phyloP scores from a whole-genome alignment of 1,140 invertebrate species.

The Sarcophaga bullata region DNA sequence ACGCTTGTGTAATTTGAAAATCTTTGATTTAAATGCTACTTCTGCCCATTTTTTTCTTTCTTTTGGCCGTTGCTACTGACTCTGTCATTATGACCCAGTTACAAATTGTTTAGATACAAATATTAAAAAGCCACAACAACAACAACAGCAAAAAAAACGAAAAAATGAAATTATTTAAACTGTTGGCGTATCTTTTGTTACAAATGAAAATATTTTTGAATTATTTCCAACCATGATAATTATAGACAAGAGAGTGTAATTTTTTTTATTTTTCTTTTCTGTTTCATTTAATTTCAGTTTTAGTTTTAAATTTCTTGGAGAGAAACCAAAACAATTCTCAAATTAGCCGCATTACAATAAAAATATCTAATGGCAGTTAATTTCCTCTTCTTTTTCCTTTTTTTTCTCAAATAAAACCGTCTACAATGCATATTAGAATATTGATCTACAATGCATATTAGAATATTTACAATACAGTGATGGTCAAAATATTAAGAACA shows the following conservation, averaged over 20 bases:
- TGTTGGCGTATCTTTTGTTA: not conserved
- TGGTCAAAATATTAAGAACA: not conserved
- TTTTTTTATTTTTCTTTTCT: not conserved
- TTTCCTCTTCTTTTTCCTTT: conserved; percentile 35
- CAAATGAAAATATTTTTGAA: conserved; percentile 32
- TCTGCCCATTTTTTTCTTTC: not conserved
- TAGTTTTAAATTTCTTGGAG: not conserved
- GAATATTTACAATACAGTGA: not conserved
- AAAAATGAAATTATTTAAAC: not conserved
- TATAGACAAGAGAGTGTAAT: not conserved
- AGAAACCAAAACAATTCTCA: conserved; percentile 28
- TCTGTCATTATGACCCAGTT: conserved; percentile 29
- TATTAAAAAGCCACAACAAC: not conserved
- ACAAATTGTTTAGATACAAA: conserved; percentile 27
- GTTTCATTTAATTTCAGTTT: no score
- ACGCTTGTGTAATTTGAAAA: conserved; percentile 4
- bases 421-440: no score
- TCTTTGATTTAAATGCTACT: conserved; percentile 22
- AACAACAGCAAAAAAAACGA: no score
- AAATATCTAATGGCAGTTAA: conserved; percentile 43
- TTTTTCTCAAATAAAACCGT: not conserved
- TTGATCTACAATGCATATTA: no score
- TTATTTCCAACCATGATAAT: conserved; percentile 34
- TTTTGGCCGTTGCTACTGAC: not conserved
- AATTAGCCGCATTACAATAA: conserved; percentile 32